phyloP scores from a whole-genome alignment of 2,113 vertebrate species.

The Argyrosomus japonicus region DNA sequence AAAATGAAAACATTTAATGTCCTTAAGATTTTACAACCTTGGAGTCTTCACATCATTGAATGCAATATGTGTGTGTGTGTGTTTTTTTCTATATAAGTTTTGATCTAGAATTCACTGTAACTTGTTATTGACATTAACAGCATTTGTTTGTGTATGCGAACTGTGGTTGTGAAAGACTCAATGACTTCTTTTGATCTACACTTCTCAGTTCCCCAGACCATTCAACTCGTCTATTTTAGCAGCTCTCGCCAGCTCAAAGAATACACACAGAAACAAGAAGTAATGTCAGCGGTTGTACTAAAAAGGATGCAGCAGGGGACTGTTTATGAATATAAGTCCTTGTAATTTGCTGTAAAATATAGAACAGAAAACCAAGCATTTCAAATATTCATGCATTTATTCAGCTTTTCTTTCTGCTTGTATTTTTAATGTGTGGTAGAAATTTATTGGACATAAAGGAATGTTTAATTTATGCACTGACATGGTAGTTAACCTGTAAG shows the following conservation, averaged over 20 bases:
- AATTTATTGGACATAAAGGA: too few relatives aligned
- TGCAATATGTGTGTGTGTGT: not conserved
- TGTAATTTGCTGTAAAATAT: constrained; percentile 31
- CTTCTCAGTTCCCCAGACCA: constrained; percentile 29
- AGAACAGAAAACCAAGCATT: constrained; percentile 14
- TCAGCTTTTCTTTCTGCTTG: constrained; percentile 8
- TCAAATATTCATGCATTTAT: constrained; percentile 21
- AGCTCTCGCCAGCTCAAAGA: constrained; percentile 22
- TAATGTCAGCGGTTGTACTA: constrained; percentile 31
- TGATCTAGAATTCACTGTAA: constrained; percentile 27
- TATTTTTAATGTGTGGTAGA: not conserved
- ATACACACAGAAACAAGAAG: constrained; percentile 27
- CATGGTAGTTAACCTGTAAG: too few relatives aligned
- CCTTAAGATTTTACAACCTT: constrained; percentile 63
- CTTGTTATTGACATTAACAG: constrained; percentile 57
- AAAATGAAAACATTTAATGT: constrained; percentile 32
- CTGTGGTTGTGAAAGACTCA: constrained; percentile 51
- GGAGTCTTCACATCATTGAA: constrained; percentile 45
- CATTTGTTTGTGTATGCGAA: constrained; percentile 43
- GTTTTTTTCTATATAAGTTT: constrained; percentile 32
- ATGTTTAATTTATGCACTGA: too few relatives aligned
- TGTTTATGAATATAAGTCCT: constrained; percentile 50
- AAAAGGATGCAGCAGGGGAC: constrained; percentile 19
- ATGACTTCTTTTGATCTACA: constrained; percentile 60
- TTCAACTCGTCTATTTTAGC: constrained; percentile 54